These are phyloP conservation scores for Hypomecis atomaria DNA, from an alignment of 2,888 invertebrate species.

Conservation along the genomic window DNA sequence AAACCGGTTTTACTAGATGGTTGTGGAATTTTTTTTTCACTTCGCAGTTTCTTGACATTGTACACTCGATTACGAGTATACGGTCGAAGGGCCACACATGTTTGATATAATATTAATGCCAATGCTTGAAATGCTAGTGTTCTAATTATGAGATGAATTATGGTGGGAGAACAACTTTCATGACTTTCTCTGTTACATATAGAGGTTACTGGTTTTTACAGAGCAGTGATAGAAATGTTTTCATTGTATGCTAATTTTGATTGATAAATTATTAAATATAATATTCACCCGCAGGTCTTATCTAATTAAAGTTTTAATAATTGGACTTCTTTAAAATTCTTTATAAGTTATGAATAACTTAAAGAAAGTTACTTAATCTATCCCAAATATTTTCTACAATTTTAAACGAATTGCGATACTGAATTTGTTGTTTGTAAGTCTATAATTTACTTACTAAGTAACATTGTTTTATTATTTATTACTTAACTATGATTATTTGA, in stretches of 20 bases:
- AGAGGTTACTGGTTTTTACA: background rate
- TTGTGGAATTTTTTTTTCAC: slow-evolving; percentile 77
- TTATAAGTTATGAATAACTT: no score
- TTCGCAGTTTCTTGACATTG: slow-evolving; percentile 43
- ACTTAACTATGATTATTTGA: background rate
- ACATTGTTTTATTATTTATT: no score
- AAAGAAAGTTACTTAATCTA: no score
- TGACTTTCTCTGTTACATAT: background rate
- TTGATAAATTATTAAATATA: no score
- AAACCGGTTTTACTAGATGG: slow-evolving; percentile 70
- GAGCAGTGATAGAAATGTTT: background rate
- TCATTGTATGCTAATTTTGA: background rate
- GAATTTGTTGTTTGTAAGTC: no score
- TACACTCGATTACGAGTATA: slow-evolving; percentile 21
- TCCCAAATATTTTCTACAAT: no score
- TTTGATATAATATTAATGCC: slow-evolving; percentile 11
- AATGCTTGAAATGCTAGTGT: slow-evolving; percentile 10
- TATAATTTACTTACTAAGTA: no score
- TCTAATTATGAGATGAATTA: slow-evolving; percentile 4
- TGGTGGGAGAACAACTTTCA: slow-evolving; percentile 1
- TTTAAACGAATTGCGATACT: no score
- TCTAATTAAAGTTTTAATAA: no score
- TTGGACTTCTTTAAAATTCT: no score
- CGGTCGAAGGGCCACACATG: slow-evolving; percentile 21
- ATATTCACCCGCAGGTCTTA: no score